These are phyloP conservation scores for Himalopsyche japonica DNA, from an alignment of 2,888 invertebrate genomes.

Conservation along the genomic window DNA sequence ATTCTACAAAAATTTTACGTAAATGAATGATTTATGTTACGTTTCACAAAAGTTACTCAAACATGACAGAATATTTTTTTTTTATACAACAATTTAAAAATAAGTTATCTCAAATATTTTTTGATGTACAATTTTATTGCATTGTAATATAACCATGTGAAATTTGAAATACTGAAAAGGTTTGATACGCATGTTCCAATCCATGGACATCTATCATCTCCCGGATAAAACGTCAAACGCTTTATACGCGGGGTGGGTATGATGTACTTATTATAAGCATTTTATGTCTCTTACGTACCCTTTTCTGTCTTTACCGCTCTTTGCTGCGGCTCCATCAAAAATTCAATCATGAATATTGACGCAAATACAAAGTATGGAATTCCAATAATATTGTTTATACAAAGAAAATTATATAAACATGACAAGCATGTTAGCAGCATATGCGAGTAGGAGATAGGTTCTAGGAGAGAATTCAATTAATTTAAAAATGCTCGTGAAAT, in stretches of 20 bases:
- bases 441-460: too few species aligned
- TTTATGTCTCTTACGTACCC: conserved; percentile 32
- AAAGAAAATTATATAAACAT: not conserved
- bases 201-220: conserved; percentile 39
- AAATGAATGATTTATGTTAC: too few species aligned
- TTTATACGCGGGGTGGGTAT: conserved; percentile 27
- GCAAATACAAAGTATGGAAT: conserved; percentile 20
- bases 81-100: too few species aligned
- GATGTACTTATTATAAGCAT: conserved; percentile 40
- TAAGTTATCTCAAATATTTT: too few species aligned
- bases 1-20: too few species aligned
- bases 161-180: conserved; percentile 17
- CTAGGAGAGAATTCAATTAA: too few species aligned
- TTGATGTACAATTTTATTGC: too few species aligned
- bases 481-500: too few species aligned
- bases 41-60: too few species aligned
- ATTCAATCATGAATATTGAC: conserved; percentile 41
- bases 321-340: conserved; percentile 34
- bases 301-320: conserved; percentile 24
- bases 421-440: too few species aligned
- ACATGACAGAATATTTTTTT: too few species aligned
- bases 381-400: not conserved
- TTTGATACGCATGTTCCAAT: conserved; percentile 34
- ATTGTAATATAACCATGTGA: not conserved
- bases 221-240: conserved; percentile 39